Percentiles rank a stretch among this genome's conserved stretches.
Conservation (phyloP, 2,888 invertebrate species). For the Limnephilus rhombicus region DNA sequence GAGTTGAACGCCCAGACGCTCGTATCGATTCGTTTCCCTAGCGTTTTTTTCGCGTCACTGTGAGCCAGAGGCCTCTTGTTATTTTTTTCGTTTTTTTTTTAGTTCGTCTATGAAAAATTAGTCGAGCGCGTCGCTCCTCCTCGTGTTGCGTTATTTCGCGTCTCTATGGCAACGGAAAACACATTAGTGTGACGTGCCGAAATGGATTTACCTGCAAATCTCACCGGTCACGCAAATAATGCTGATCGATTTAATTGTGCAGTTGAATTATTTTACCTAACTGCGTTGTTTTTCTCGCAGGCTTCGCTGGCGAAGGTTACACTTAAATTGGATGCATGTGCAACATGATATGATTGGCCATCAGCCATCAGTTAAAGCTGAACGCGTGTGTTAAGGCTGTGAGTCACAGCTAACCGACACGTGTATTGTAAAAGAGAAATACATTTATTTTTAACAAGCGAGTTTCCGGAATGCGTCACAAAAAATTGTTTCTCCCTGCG, state of each 20-base stretch:
- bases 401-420: neutral
- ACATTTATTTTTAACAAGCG: too few relatives aligned
- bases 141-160: conserved; percentile 18
- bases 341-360: neutral
- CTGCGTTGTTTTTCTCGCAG: neutral
- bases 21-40: conserved; percentile 31
- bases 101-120: conserved; percentile 39
- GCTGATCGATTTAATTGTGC: conserved; percentile 23
- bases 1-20: conserved; percentile 37
- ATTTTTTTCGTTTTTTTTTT: conserved; percentile 16
- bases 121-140: conserved; percentile 21
- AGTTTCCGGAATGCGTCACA: too few relatives aligned
- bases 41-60: conserved; percentile 39
- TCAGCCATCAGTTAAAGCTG: neutral
- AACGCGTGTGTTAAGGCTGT: neutral
- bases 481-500: too few relatives aligned
- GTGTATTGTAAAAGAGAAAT: too few relatives aligned
- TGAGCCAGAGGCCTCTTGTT: conserved; percentile 16
- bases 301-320: neutral
- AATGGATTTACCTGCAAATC: conserved; percentile 16
- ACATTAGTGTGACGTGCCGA: conserved; percentile 25
- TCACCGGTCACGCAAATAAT: conserved; percentile 28
- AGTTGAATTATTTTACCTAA: neutral
- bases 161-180: conserved; percentile 29
- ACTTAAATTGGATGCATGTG: neutral